These are phyloP conservation scores for Propithecus coquereli DNA, from an alignment of 2,113 vertebrate genomes.

Conservation along the genomic window DNA sequence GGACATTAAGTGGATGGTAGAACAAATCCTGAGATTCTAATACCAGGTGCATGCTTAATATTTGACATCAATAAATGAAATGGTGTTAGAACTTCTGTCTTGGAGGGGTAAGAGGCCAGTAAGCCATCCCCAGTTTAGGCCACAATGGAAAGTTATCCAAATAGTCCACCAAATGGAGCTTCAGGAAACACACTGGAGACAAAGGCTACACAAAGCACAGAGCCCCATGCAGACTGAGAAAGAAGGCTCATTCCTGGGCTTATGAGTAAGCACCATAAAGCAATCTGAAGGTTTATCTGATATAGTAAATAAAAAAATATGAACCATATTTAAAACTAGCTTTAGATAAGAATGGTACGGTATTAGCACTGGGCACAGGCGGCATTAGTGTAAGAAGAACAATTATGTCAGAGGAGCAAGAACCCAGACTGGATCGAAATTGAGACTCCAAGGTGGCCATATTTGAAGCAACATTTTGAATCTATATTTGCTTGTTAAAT, in stretches of 20 bases:
- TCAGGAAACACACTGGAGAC: not conserved
- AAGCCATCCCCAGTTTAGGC: not conserved
- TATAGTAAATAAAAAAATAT: not conserved
- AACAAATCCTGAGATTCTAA: not conserved
- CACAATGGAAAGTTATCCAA: not conserved
- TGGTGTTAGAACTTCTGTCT: not conserved
- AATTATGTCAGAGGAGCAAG: not conserved
- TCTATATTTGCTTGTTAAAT: not conserved
- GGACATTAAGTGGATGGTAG: not conserved
- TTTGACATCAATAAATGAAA: not conserved
- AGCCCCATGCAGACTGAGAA: not conserved
- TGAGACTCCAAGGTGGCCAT: not conserved
- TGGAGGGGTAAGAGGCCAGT: not conserved
- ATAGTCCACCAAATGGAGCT: not conserved
- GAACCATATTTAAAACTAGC: not conserved
- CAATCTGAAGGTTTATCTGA: not conserved
- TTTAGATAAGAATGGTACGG: not conserved
- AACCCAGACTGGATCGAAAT: not conserved
- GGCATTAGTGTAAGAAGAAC: not conserved
- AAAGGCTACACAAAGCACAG: not conserved
- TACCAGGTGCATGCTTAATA: not conserved
- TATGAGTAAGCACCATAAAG: not conserved
- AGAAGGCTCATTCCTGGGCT: not conserved
- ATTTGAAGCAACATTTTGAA: not conserved
- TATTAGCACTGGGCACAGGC: not conserved